These are phyloP conservation scores for Microplitis manilae DNA, from an alignment of 2,888 invertebrate species.

Conservation along the genomic window DNA sequence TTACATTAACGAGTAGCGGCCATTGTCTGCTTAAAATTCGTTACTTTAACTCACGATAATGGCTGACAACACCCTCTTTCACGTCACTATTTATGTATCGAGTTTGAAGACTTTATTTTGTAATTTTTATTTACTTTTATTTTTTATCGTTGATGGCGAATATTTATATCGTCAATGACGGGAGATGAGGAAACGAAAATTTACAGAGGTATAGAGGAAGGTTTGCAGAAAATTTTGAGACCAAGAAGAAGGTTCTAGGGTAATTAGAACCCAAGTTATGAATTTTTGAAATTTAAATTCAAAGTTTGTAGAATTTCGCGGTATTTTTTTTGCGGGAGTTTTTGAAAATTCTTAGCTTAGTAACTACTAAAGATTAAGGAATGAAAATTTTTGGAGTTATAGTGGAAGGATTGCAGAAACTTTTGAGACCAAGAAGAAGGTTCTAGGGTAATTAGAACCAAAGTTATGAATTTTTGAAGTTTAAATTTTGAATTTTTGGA, in stretches of 20 bases:
- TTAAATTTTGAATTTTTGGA: not conserved
- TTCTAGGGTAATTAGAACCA: not conserved
- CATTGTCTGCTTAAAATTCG: constrained; percentile 67
- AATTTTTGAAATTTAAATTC: constrained; percentile 53
- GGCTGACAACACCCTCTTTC: constrained; percentile 56
- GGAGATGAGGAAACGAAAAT: not conserved
- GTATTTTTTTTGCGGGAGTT: not conserved
- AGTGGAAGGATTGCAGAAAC: not conserved
- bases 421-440: not conserved
- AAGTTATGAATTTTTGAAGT: not conserved
- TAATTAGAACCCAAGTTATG: not conserved
- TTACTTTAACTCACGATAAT: constrained; percentile 63
- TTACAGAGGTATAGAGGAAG: not conserved
- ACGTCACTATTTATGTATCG: not conserved
- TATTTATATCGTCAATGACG: too few species aligned
- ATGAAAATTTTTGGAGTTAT: not conserved
- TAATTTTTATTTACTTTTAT: constrained; percentile 4
- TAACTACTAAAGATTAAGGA: not conserved
- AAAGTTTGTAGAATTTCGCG: constrained; percentile 39
- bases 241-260: constrained; percentile 21
- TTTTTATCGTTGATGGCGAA: not conserved
- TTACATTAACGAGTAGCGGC: constrained; percentile 70
- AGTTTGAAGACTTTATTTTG: not conserved
- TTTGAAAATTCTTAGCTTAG: not conserved
- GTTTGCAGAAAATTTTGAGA: constrained; percentile 10